Percentiles rank a stretch among this genome's conserved stretches.
Evolutionary conservation across 2,113 vertebrate species (phyloP).

Genomic region (Siniperca chuatsi): DNA sequence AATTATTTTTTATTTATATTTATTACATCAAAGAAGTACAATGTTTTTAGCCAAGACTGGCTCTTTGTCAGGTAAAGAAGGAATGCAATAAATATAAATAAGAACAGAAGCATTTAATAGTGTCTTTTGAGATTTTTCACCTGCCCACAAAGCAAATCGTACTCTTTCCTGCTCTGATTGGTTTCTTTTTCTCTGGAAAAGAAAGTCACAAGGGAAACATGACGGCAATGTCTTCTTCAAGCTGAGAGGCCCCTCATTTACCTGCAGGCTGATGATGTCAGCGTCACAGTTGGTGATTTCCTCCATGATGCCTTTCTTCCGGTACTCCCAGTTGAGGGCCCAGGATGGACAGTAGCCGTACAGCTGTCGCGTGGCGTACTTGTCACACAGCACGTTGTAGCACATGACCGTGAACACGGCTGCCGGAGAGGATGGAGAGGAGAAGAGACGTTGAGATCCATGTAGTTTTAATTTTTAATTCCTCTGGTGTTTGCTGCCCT

Average conservation of each 20-base stretch:
- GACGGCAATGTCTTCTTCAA: background rate
- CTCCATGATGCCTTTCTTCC: slow-evolving; percentile 99
- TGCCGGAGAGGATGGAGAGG: slow-evolving; percentile 62
- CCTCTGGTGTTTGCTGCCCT: background rate
- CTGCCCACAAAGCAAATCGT: background rate
- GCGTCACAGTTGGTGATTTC: slow-evolving; percentile 97
- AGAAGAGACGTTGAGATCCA: too few species aligned
- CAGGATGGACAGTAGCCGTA: slow-evolving; percentile 99
- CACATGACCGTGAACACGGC: slow-evolving; percentile 99
- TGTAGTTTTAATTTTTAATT: too few species aligned
- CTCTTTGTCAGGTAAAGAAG: too few species aligned
- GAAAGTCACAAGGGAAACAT: background rate
- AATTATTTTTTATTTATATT: too few species aligned
- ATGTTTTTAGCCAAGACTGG: too few species aligned
- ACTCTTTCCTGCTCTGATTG: background rate
- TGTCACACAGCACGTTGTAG: slow-evolving; percentile 99
- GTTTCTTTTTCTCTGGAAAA: background rate
- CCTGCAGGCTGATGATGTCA: slow-evolving; percentile 93
- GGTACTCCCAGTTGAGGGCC: slow-evolving; percentile 99
- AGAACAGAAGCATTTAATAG: too few species aligned
- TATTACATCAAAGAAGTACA: too few species aligned
- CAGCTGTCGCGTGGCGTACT: slow-evolving; percentile 98
- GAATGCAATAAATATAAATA: too few species aligned
- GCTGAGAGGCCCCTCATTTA: background rate
- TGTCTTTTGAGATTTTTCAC: too few species aligned